Evolutionary conservation across 2,113 vertebrate species (phyloP).

Genomic region (Regulus satrapa): DNA sequence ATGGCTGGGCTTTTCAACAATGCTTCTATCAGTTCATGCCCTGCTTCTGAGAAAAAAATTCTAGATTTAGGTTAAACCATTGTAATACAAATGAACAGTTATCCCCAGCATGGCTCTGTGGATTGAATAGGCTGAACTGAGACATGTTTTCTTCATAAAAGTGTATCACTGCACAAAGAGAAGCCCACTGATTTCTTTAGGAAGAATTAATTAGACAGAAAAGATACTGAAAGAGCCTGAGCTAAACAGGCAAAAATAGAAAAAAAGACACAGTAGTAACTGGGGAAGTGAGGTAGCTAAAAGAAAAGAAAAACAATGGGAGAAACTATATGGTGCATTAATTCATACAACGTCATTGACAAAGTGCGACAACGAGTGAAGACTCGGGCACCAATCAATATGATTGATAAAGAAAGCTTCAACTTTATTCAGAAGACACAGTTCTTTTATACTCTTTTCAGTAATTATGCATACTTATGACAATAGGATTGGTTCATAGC

Average conservation of each 20-base stretch:
- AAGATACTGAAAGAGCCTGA: not conserved
- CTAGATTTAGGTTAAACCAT: not conserved
- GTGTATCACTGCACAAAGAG: not conserved
- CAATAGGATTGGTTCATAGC: no score
- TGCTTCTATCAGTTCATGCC: not conserved
- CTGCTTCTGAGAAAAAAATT: not conserved
- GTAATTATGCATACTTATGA: no score
- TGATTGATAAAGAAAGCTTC: no score
- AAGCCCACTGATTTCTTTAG: not conserved
- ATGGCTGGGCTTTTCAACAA: not conserved
- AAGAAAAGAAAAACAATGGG: not conserved
- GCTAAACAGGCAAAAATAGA: not conserved
- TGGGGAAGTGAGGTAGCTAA: not conserved
- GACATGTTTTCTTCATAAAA: not conserved
- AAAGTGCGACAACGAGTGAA: no score
- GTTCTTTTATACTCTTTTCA: no score
- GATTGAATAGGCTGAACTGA: not conserved
- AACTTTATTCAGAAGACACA: no score
- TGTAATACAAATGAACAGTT: not conserved
- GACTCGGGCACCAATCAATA: no score
- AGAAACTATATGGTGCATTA: not conserved
- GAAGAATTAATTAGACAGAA: not conserved
- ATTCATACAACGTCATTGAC: not conserved
- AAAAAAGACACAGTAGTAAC: not conserved
- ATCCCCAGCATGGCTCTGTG: not conserved